Percentiles rank a stretch among this genome's conserved stretches.
Evolutionary conservation across 2,888 invertebrate species (phyloP).

Genomic region (Sminthurinus aureus): DNA sequence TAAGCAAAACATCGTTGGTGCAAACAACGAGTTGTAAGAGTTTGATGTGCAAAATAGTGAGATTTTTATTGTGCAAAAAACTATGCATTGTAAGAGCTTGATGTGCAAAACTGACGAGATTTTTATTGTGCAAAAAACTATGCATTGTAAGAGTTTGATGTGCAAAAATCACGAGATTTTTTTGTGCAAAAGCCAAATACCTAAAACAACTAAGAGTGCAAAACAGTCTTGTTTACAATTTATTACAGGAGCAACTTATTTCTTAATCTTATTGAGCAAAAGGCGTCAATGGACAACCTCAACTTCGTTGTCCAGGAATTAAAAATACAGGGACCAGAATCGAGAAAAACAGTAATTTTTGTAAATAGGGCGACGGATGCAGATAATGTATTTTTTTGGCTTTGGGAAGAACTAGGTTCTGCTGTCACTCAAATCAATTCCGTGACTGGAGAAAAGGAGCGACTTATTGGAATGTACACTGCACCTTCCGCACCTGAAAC

Average conservation of each 20-base stretch:
- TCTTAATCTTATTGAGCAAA: neutral
- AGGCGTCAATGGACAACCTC: neutral
- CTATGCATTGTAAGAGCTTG: no score
- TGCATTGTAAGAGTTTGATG: no score
- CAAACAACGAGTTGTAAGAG: no score
- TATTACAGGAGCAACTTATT: constrained; percentile 1
- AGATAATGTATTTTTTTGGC: neutral
- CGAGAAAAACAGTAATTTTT: neutral
- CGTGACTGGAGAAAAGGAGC: neutral
- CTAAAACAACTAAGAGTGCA: no score
- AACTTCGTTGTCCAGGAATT: neutral
- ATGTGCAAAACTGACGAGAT: no score
- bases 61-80: no score
- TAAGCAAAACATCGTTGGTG: no score
- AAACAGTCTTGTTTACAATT: no score
- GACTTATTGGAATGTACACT: neutral
- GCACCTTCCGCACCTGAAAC: neutral
- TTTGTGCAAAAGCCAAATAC: no score
- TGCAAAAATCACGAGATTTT: no score
- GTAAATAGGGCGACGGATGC: constrained; percentile 1
- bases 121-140: no score
- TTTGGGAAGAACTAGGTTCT: neutral
- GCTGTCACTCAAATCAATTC: neutral
- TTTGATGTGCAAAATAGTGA: no score
- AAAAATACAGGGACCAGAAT: neutral